phyloP scores from a whole-genome alignment of 2,888 invertebrate species.

The Drosophila buzzatii region DNA sequence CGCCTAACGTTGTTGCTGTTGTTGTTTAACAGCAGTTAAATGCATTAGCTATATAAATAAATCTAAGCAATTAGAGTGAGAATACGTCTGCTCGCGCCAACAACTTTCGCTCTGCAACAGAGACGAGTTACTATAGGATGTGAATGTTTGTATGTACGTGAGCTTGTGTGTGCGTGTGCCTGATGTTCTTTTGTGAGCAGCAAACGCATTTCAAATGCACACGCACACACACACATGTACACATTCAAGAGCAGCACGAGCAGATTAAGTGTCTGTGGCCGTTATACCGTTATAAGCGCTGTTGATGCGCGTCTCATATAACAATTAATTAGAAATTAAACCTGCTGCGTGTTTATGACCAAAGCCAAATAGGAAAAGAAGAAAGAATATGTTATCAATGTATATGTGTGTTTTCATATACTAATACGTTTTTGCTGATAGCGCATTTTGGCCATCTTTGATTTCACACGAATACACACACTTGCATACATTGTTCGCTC shows the following conservation, averaged over 20 bases:
- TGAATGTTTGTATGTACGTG: neutral
- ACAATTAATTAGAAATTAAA: constrained; percentile 60
- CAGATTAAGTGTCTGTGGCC: constrained; percentile 66
- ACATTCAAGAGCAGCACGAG: constrained; percentile 6
- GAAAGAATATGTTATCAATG: constrained; percentile 41
- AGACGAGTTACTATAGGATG: constrained; percentile 53
- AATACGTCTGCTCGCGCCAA: constrained; percentile 40
- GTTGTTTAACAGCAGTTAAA: constrained; percentile 15
- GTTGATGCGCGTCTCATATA: constrained; percentile 43
- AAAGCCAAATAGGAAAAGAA: constrained; percentile 28
- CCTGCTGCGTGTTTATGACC: constrained; percentile 38
- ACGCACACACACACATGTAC: constrained; percentile 7
- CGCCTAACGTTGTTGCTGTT: constrained; percentile 27
- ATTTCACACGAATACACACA: constrained; percentile 31
- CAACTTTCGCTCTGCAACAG: constrained; percentile 55
- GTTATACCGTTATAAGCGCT: constrained; percentile 55
- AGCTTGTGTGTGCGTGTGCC: constrained; percentile 7
- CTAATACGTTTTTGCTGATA: constrained; percentile 52
- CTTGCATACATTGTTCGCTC: constrained; percentile 44
- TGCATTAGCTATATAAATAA: constrained; percentile 56
- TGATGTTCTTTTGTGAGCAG: constrained; percentile 36
- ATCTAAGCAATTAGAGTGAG: constrained; percentile 66
- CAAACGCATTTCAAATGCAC: constrained; percentile 61
- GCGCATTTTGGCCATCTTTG: constrained; percentile 62
- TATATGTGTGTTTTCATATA: constrained; percentile 12